A percentile compares a stretch with the other conserved stretches of the same genome.
Evolutionary conservation across 2,888 invertebrate species (phyloP).

Genomic region (Orthonevra nobilis): DNA sequence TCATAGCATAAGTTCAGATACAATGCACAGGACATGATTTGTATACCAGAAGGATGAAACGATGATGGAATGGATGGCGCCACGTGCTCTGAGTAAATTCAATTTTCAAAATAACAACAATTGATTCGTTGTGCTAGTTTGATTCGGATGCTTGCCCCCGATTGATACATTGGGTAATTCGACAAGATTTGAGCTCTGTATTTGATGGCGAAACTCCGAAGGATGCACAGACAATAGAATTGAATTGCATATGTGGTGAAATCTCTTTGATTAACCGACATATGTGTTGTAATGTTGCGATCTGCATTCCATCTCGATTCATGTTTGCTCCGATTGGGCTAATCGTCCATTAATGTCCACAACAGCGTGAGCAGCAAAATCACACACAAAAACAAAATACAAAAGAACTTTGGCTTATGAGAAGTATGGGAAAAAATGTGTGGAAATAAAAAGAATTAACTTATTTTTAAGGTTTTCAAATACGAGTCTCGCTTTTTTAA

Average conservation of each 20-base stretch:
- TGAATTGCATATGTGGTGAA: no score
- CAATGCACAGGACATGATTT: no score
- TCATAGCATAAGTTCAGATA: no score
- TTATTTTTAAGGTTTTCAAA: no score
- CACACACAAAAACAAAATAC: no score
- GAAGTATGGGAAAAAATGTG: no score
- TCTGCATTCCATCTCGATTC: constrained; percentile 19
- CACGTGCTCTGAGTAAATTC: constrained; percentile 57
- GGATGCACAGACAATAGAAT: no score
- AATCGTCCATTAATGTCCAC: constrained; percentile 31
- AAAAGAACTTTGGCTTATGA: constrained; percentile 9
- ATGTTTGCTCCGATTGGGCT: constrained; percentile 28
- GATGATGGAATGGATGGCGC: constrained; percentile 41
- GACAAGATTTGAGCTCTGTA: neutral
- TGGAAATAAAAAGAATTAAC: no score
- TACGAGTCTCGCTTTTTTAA: no score
- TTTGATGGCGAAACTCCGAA: neutral
- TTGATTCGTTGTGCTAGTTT: constrained; percentile 46
- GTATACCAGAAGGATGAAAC: constrained; percentile 21
- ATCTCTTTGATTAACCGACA: constrained; percentile 22
- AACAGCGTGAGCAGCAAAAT: neutral
- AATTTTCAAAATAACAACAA: constrained; percentile 59
- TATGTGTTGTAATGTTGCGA: constrained; percentile 26
- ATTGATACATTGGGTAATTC: constrained; percentile 12
- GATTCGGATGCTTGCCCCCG: constrained; percentile 20